Percentiles rank a stretch among this genome's conserved stretches.
phyloP scores from a whole-genome alignment of 2,113 vertebrate species.

The Forbesichthys papilliferus region DNA sequence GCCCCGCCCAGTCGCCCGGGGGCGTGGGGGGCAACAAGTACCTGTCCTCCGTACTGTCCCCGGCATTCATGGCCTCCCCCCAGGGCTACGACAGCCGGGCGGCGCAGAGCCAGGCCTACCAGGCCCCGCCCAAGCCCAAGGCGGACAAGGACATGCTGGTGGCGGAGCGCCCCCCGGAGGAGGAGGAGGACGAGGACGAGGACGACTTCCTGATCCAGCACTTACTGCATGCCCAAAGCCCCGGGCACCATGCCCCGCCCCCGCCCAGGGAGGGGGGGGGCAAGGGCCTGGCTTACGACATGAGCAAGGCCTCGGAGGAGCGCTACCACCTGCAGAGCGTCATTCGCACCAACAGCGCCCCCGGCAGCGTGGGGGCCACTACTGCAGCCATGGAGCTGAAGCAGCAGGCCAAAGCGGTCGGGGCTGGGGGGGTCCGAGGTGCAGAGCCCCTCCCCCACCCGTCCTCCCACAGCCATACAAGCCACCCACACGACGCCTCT shows the following conservation, averaged over 20 bases:
- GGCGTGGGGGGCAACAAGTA: slow-evolving; percentile 80
- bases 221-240: slow-evolving; percentile 80
- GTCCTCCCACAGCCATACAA: slow-evolving; percentile 49
- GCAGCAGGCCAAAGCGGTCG: slow-evolving; percentile 70
- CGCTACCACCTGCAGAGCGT: slow-evolving; percentile 88
- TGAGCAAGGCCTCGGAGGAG: slow-evolving; percentile 75
- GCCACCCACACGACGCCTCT: slow-evolving; percentile 68
- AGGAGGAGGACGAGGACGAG: slow-evolving; percentile 84
- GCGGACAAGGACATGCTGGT: slow-evolving; percentile 63
- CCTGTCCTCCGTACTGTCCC: slow-evolving; percentile 81
- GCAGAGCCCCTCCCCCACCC: slow-evolving; percentile 56
- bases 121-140: slow-evolving; percentile 69
- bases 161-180: slow-evolving; percentile 69
- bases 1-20: slow-evolving; percentile 81
- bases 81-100: slow-evolving; percentile 67
- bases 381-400: slow-evolving; percentile 73
- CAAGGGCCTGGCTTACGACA: slow-evolving; percentile 70
- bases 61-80: slow-evolving; percentile 80
- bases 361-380: slow-evolving; percentile 34
- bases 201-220: slow-evolving; percentile 90
- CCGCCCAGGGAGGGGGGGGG: slow-evolving; percentile 67
- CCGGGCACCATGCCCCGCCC: slow-evolving; percentile 59
- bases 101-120: slow-evolving; percentile 64
- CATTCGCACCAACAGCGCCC: slow-evolving; percentile 83
- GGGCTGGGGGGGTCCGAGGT: slow-evolving; percentile 43